phyloP scores from a whole-genome alignment of 2,113 vertebrate species.

The Uria aalge region DNA sequence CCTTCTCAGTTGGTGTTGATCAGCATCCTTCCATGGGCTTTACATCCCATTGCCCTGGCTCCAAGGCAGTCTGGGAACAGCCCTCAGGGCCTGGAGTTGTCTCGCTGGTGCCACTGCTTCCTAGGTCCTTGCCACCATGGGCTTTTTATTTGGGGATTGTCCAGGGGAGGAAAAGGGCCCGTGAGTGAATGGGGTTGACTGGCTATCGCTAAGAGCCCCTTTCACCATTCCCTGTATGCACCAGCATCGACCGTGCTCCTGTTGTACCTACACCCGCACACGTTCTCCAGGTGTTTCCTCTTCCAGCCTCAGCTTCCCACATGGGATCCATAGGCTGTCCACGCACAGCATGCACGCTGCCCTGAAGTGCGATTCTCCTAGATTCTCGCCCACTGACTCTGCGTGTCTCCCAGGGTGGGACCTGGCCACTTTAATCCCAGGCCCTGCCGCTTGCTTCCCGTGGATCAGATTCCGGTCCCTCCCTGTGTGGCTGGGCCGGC shows the following conservation, averaged over 20 bases:
- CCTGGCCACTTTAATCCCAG: no score
- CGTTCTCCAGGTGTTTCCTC: not conserved
- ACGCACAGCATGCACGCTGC: not conserved
- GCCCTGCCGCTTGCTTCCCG: not conserved
- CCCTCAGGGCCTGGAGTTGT: rapidly evolving
- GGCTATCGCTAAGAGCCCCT: not conserved
- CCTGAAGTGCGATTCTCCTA: not conserved
- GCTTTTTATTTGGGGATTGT: not conserved
- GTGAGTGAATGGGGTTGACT: no score
- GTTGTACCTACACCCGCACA: rapidly evolving
- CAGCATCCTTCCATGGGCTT: not conserved
- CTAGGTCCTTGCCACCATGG: not conserved
- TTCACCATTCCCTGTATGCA: rapidly evolving
- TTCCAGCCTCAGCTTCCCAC: not conserved
- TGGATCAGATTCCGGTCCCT: not conserved
- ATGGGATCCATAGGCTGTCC: rapidly evolving
- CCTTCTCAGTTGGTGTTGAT: rapidly evolving
- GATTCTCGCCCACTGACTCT: no score
- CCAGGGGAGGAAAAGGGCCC: no score
- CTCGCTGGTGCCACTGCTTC: not conserved
- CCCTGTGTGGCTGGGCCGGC: no score
- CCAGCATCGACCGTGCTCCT: no score
- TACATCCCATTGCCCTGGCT: not conserved
- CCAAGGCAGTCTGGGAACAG: rapidly evolving
- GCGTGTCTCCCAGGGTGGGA: rapidly evolving